Percentiles rank a stretch among this genome's conserved stretches.
Conservation (phyloP, 2,888 invertebrate species). For the Carcina quercana region DNA sequence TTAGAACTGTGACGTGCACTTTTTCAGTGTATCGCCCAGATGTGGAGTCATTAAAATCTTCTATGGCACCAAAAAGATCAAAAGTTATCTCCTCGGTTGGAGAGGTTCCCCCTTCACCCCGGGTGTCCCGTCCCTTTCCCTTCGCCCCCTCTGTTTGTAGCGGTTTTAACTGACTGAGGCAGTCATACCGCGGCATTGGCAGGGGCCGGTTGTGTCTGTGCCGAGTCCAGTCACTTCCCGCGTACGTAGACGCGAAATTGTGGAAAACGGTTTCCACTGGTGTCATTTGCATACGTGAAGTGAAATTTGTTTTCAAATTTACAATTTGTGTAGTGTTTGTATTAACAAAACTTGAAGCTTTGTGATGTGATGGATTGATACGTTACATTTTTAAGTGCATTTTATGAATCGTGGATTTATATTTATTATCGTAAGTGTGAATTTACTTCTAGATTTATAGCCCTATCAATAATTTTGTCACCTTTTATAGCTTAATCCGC, state of each 20-base stretch:
- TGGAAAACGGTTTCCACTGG: slow-evolving; percentile 55
- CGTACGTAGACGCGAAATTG: slow-evolving; percentile 40
- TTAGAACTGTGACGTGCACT: slow-evolving; percentile 48
- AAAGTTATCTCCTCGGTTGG: slow-evolving; percentile 67
- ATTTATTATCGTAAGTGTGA: slow-evolving; percentile 33
- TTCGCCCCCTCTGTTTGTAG: slow-evolving; percentile 33
- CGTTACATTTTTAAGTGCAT: slow-evolving; percentile 28
- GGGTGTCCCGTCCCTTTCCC: slow-evolving; percentile 44
- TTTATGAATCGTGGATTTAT: slow-evolving; percentile 37
- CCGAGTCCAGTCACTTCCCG: slow-evolving; percentile 7
- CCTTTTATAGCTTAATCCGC: not conserved
- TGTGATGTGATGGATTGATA: slow-evolving; percentile 33
- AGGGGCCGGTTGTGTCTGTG: slow-evolving; percentile 32
- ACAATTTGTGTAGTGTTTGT: slow-evolving; percentile 43
- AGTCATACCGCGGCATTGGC: slow-evolving; percentile 53
- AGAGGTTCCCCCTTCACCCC: slow-evolving; percentile 43
- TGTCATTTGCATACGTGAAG: slow-evolving; percentile 61
- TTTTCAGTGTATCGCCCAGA: slow-evolving; percentile 66
- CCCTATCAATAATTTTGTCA: not conserved
- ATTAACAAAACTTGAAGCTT: slow-evolving; percentile 24
- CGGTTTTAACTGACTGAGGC: slow-evolving; percentile 34
- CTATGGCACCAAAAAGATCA: slow-evolving; percentile 69
- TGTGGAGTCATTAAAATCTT: slow-evolving; percentile 72
- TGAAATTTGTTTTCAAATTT: slow-evolving; percentile 55
- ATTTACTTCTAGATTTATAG: not conserved